Percentiles rank a stretch among this genome's conserved stretches.
Evolutionary conservation across 2,888 invertebrate species (phyloP).

Genomic region (Drosophila pseudotakahashii): DNA sequence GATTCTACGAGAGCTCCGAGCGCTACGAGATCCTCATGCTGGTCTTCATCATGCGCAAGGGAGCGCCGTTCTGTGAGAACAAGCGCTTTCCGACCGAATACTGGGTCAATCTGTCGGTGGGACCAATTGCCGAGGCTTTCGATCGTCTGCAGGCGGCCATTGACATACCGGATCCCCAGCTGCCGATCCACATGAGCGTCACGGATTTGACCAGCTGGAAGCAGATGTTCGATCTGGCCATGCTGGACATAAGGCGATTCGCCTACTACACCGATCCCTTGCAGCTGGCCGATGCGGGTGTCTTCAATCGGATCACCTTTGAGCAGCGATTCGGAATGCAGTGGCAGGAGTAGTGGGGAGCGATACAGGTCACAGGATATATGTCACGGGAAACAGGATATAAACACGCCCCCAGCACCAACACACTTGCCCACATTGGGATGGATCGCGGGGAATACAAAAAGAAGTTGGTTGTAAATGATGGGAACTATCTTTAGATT

Average conservation of each 20-base stretch:
- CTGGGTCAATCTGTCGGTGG: slow-evolving; percentile 81
- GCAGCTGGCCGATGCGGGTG: slow-evolving; percentile 77
- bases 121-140: slow-evolving; percentile 77
- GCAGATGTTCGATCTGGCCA: slow-evolving; percentile 78
- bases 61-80: slow-evolving; percentile 81
- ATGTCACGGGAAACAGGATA: background rate
- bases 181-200: slow-evolving; percentile 81
- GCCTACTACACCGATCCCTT: slow-evolving; percentile 78
- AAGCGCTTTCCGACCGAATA: slow-evolving; percentile 82
- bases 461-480: no score
- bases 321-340: slow-evolving; percentile 77
- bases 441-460: background rate
- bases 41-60: slow-evolving; percentile 78
- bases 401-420: slow-evolving; percentile 7
- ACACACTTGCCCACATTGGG: slow-evolving; percentile 1
- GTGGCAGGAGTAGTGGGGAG: slow-evolving; percentile 66
- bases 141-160: slow-evolving; percentile 76
- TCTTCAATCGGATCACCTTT: slow-evolving; percentile 75
- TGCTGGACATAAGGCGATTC: slow-evolving; percentile 73
- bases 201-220: slow-evolving; percentile 80
- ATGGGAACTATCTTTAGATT: background rate
- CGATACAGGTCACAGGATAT: background rate
- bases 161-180: slow-evolving; percentile 79
- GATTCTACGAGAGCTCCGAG: slow-evolving; percentile 80
- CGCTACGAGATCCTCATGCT: slow-evolving; percentile 81